These are phyloP conservation scores for Aptenodytes forsteri DNA, from an alignment of 2,113 vertebrate species.

Conservation along the genomic window DNA sequence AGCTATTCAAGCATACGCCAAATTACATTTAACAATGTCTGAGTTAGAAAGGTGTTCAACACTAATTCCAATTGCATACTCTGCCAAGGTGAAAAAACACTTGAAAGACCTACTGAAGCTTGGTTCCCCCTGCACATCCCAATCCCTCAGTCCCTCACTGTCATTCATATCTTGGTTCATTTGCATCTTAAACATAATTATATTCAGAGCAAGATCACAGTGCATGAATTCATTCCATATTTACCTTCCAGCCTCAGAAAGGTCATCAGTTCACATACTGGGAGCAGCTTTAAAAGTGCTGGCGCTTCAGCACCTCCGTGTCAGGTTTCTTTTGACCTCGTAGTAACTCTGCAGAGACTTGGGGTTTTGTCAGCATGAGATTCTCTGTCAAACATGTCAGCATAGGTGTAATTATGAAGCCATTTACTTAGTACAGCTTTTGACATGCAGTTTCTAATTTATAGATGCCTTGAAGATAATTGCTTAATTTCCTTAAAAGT, in stretches of 20 bases:
- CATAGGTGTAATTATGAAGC: slow-evolving; percentile 10
- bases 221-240: background rate
- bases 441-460: background rate
- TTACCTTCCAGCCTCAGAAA: background rate
- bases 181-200: background rate
- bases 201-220: background rate
- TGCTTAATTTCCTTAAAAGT: slow-evolving; percentile 18
- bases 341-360: background rate
- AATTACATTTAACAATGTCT: background rate
- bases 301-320: background rate
- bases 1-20: background rate
- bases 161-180: background rate
- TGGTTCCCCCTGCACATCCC: background rate
- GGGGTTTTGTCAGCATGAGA: background rate
- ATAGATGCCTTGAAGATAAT: slow-evolving; percentile 19
- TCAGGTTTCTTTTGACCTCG: background rate
- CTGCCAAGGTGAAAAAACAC: background rate
- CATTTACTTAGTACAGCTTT: background rate
- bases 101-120: background rate
- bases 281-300: background rate
- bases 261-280: background rate
- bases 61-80: background rate
- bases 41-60: background rate
- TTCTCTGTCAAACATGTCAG: background rate
- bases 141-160: background rate